These are phyloP conservation scores for Macrophya alboannulata DNA, from an alignment of 2,888 invertebrate genomes.

Conservation along the genomic window DNA sequence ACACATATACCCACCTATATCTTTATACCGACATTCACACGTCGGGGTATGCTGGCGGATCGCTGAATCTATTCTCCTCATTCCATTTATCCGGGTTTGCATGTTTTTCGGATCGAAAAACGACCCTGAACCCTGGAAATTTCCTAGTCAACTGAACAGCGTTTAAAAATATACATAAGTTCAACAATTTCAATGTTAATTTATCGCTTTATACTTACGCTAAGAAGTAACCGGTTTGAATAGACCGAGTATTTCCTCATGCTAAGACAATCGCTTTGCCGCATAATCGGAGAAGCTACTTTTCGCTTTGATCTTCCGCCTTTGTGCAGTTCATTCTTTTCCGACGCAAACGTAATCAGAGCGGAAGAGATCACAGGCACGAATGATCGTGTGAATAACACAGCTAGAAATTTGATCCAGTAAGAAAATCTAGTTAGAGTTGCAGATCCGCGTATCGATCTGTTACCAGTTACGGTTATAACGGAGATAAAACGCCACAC, in stretches of 20 bases:
- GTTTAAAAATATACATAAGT: slow-evolving; percentile 19
- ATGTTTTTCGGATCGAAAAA: neutral
- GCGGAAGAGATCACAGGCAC: neutral
- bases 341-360: neutral
- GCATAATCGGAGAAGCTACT: neutral
- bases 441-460: neutral
- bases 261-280: neutral
- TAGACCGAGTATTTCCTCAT: neutral
- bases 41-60: neutral
- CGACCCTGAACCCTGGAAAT: slow-evolving; percentile 13
- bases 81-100: neutral
- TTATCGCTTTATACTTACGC: neutral
- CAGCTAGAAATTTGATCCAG: no score
- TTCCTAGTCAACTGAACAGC: neutral
- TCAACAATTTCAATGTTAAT: slow-evolving; percentile 44
- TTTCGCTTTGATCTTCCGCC: neutral
- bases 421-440: neutral
- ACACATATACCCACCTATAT: neutral
- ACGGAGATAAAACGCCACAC: neutral
- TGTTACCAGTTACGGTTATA: neutral
- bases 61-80: neutral
- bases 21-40: neutral
- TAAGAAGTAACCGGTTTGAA: slow-evolving; percentile 34
- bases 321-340: neutral
- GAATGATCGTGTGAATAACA: neutral